A percentile compares a stretch with the other conserved stretches of the same genome.
Evolutionary conservation across 2,888 invertebrate species (phyloP).

Genomic region (Fragum fragum): DNA sequence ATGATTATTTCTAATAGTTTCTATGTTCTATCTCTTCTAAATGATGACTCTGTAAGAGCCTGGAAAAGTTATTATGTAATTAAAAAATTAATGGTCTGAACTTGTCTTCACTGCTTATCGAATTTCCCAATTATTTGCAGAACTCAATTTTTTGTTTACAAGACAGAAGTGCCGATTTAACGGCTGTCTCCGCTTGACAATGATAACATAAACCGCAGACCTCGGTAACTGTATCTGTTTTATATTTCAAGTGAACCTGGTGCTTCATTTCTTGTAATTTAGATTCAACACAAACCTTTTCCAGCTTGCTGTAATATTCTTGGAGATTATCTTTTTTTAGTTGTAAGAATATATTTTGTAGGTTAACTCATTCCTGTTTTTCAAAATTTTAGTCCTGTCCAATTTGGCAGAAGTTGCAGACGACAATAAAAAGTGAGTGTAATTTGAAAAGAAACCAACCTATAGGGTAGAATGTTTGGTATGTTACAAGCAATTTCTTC

Average conservation of each 20-base stretch:
- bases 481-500: no score
- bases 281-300: neutral
- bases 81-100: constrained; percentile 28
- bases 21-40: no score
- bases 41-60: neutral
- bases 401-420: no score
- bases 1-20: no score
- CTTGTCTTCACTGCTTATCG: constrained; percentile 13
- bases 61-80: constrained; percentile 24
- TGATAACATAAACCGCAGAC: constrained; percentile 22
- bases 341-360: no score
- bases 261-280: neutral
- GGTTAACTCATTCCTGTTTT: no score
- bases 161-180: neutral
- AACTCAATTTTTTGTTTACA: constrained; percentile 23
- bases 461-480: no score
- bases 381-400: no score
- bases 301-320: neutral
- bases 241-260: constrained; percentile 5
- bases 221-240: constrained; percentile 24
- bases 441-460: no score
- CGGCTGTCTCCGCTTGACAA: constrained; percentile 17
- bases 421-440: no score
- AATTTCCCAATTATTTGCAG: constrained; percentile 24
- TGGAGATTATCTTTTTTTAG: no score